phyloP scores from a whole-genome alignment of 1,140 invertebrate genomes.

The Orius laevigatus region DNA sequence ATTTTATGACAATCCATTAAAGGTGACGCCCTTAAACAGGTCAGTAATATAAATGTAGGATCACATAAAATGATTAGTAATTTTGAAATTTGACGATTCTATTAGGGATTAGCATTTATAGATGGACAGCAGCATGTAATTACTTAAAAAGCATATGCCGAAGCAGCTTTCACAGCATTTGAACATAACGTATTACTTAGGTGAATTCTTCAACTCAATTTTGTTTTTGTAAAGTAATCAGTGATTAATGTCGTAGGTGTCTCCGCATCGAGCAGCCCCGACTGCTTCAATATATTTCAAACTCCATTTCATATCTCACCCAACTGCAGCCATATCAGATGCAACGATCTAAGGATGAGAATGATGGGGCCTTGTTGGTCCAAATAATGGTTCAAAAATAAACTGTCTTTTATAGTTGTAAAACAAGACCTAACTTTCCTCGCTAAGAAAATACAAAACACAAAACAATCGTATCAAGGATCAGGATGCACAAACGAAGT shows the following conservation, averaged over 20 bases:
- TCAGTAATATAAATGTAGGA: constrained; percentile 1
- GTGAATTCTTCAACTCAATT: constrained; percentile 46
- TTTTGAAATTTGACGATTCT: no score
- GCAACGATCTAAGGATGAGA: neutral
- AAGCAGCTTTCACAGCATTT: constrained; percentile 47
- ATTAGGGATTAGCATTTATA: no score
- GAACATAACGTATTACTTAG: constrained; percentile 41
- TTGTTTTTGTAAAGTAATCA: constrained; percentile 43
- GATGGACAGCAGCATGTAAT: constrained; percentile 37
- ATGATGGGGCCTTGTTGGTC: neutral
- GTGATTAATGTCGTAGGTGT: no score
- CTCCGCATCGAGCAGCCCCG: no score
- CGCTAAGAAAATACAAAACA: no score
- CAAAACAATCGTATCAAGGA: no score
- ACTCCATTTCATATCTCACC: no score
- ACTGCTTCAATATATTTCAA: no score
- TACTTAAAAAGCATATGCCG: constrained; percentile 57
- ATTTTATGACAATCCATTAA: constrained; percentile 27
- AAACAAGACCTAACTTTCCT: no score
- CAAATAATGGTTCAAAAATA: no score
- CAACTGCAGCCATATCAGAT: no score
- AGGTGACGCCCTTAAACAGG: constrained; percentile 24
- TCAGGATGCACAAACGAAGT: neutral
- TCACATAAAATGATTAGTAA: neutral
- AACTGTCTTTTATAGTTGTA: no score